Base-by-base conservation (phyloP, 1,140 invertebrate species). In the Drosophila murphyi region DNA sequence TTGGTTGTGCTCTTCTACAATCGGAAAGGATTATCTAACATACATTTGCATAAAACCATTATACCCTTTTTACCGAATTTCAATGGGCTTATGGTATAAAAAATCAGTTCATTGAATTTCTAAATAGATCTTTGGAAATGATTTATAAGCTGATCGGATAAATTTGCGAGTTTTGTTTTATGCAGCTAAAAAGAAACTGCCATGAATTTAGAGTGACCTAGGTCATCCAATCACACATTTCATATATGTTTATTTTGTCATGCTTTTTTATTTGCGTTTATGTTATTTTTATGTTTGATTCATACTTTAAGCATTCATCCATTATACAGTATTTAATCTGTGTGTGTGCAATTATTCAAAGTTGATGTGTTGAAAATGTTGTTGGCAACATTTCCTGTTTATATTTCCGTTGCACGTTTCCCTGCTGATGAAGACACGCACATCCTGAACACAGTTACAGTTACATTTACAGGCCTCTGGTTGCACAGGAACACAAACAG, bases 311-410 rank as follows among this genome's bases (percentile, higher is more conserved):
- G 6, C 12, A 28, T 29, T 32, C 37, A 31, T 41, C 31, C 50
- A 39, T 45, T 35, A 54, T n/a, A 34, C 43, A 52, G 8, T 7
- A 8, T 61, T 47, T 55, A 75, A 41, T 41, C 39, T 41, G 85
- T 78, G 76, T 76, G 57, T 48, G 64, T 59, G 63, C 79, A 87
- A 87, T 87, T 87, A 87, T 80, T 80, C 59, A 77, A 68, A 52
- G 76, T 62, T 67, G 57, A 65, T 72, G 75, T 76, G 82, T 82
- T 82, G 77, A 83, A 80, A 83, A 80, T 80, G 79, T 80, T 88
- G 80, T 62, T 88, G 79, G 71, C 56, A 87, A 88, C 83, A 76
- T 87, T 87, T 88, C 85, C 85, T 87, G 80, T 83, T 89, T 76
- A 78, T 78, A 85, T 89, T 89, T 89, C 85, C 85, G 86, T 32